Conservation (phyloP, 35 echinoderm and acorn worm genomes). For the Amphiura filiformis region DNA sequence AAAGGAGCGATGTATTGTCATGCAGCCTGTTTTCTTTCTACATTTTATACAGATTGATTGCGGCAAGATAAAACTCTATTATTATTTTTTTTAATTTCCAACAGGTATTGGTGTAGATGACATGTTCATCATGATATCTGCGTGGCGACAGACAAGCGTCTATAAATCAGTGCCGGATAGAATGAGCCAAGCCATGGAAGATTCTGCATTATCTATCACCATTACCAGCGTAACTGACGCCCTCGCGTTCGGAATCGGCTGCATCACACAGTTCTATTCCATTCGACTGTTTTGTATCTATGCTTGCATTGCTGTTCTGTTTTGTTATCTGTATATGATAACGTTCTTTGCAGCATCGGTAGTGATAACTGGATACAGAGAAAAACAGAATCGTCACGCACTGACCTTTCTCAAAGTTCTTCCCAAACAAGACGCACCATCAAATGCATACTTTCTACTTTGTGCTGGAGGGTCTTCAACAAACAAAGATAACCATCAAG, state of each 20-base stretch:
- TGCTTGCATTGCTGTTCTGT: no score
- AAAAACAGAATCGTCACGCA: slow-evolving; percentile 18
- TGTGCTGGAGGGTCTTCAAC: background rate
- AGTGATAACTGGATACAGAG: slow-evolving; percentile 24
- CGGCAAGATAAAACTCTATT: no score
- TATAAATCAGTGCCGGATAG: slow-evolving; percentile 13
- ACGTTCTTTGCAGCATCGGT: slow-evolving; percentile 49
- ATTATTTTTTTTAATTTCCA: no score
- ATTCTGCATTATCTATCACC: slow-evolving; percentile 57
- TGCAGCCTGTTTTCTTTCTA: no score
- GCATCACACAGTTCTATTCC: slow-evolving; percentile 22
- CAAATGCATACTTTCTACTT: background rate
- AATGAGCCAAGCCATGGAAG: slow-evolving; percentile 24
- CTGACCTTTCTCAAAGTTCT: background rate
- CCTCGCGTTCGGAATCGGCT: background rate
- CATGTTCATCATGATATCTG: no score
- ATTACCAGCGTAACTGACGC: no score
- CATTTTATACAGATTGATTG: no score
- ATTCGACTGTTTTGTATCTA: slow-evolving; percentile 47
- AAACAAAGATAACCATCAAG: background rate
- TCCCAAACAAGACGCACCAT: background rate
- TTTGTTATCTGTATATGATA: slow-evolving; percentile 46
- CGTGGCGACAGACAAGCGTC: no score
- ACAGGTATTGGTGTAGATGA: no score
- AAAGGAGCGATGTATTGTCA: no score